A percentile compares a stretch with the other conserved stretches of the same genome.
phyloP scores from a whole-genome alignment of 2,797 vertebrate species.

The Xerus rutilus region DNA sequence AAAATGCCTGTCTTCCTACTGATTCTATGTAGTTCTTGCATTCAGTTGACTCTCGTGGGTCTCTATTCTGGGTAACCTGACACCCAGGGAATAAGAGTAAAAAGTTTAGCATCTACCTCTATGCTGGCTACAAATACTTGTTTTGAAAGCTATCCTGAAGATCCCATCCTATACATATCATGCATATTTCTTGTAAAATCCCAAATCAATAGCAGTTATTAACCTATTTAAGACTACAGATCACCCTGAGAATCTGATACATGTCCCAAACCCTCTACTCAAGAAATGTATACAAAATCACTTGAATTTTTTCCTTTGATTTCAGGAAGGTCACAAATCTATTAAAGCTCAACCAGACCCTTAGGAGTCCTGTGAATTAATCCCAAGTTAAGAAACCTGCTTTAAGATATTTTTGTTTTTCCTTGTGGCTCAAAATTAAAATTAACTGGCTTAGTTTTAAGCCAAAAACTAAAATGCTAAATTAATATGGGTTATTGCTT shows the following conservation, averaged over 20 bases:
- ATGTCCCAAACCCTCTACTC: not conserved
- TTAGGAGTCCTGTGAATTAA: not conserved
- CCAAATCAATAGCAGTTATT: slow-evolving; percentile 36
- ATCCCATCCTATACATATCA: not conserved
- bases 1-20: not conserved
- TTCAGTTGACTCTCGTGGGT: not conserved
- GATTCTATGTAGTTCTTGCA: not conserved
- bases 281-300: not conserved
- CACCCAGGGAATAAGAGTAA: not conserved
- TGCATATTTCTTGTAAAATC: slow-evolving; percentile 41
- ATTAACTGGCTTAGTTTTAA: slow-evolving; percentile 58
- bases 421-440: slow-evolving; percentile 61
- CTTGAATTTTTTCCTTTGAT: slow-evolving; percentile 20
- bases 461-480: slow-evolving; percentile 41
- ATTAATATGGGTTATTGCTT: slow-evolving; percentile 1
- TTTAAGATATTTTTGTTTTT: slow-evolving; percentile 42
- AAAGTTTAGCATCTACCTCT: not conserved
- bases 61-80: not conserved
- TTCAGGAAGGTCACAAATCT: slow-evolving; percentile 30
- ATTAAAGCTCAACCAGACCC: slow-evolving; percentile 33
- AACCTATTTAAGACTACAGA: slow-evolving; percentile 30
- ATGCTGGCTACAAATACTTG: not conserved
- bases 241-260: not conserved
- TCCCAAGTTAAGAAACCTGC: slow-evolving; percentile 42
- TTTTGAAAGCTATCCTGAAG: slow-evolving; percentile 6